A percentile compares a stretch with the other conserved stretches of the same genome.
Conservation (phyloP, 1,140 invertebrate genomes). For the Bradynema listronoti region DNA sequence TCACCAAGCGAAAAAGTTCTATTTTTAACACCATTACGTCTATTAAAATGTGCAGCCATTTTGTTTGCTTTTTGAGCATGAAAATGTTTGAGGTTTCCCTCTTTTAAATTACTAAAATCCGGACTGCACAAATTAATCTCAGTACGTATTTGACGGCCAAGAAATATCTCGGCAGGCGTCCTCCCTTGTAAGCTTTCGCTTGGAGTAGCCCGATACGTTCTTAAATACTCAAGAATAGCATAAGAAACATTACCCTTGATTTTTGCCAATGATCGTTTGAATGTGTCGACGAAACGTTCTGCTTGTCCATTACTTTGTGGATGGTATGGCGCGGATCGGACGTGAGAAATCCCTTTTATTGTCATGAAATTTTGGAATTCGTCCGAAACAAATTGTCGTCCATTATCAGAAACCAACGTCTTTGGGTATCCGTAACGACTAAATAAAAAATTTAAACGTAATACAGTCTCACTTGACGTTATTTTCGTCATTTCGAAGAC, state of each 20-base stretch:
- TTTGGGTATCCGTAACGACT: too few relatives aligned
- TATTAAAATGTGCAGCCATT: too few relatives aligned
- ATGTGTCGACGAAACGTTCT: conserved; percentile 10
- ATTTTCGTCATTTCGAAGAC: too few relatives aligned
- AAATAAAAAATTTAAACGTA: too few relatives aligned
- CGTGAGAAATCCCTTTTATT: conserved; percentile 12
- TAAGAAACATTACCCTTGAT: not conserved
- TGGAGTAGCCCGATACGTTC: conserved; percentile 9
- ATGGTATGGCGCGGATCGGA: conserved; percentile 9
- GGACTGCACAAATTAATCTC: conserved; percentile 3
- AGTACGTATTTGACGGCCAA: conserved; percentile 8
- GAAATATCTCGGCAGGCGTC: conserved; percentile 14
- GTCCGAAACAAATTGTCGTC: not conserved
- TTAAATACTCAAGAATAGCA: conserved; percentile 7
- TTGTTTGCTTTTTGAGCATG: too few relatives aligned
- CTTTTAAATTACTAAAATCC: too few relatives aligned
- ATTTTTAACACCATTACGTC: too few relatives aligned
- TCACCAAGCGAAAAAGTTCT: too few relatives aligned
- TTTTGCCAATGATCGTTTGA: conserved; percentile 7
- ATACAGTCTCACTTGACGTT: too few relatives aligned
- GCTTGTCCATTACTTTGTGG: conserved; percentile 13
- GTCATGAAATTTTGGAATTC: conserved; percentile 6
- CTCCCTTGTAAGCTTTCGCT: not conserved
- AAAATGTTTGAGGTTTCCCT: too few relatives aligned
- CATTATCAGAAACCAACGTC: too few relatives aligned